phyloP scores from a whole-genome alignment of 1,140 invertebrate species.

The Caerostris extrusa region DNA sequence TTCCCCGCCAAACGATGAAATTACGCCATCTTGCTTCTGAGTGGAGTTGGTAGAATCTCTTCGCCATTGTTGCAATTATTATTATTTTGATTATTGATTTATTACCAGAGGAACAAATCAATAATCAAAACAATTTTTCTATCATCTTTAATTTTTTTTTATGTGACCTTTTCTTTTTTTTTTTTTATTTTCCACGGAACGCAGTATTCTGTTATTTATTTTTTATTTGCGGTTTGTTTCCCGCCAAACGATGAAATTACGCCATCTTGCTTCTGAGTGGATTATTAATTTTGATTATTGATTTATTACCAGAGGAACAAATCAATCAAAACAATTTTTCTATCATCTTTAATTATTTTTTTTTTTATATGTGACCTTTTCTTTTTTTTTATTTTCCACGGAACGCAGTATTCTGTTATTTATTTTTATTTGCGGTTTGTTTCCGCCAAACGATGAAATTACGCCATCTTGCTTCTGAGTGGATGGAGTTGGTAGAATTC shows the following conservation, averaged over 20 bases:
- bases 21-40: not conserved
- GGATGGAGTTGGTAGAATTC: not conserved
- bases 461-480: constrained; percentile 10
- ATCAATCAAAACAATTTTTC: not conserved
- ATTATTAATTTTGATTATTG: too few species aligned
- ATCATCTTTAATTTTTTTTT: not conserved
- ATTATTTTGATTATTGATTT: too few species aligned
- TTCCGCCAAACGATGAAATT: not conserved
- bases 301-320: too few species aligned
- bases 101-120: too few species aligned
- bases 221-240: not conserved
- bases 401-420: not conserved
- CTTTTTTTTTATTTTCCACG: not conserved
- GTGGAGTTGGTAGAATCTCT: too few species aligned
- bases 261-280: not conserved
- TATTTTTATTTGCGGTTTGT: not conserved
- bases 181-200: not conserved
- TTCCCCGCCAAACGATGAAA: not conserved
- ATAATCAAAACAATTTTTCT: not conserved
- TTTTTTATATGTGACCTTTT: not conserved
- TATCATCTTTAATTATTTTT: not conserved
- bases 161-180: not conserved
- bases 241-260: not conserved
- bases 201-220: not conserved
- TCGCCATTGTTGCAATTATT: not conserved